phyloP scores from a whole-genome alignment of 2,113 vertebrate genomes.

The Scytalopus superciliaris region DNA sequence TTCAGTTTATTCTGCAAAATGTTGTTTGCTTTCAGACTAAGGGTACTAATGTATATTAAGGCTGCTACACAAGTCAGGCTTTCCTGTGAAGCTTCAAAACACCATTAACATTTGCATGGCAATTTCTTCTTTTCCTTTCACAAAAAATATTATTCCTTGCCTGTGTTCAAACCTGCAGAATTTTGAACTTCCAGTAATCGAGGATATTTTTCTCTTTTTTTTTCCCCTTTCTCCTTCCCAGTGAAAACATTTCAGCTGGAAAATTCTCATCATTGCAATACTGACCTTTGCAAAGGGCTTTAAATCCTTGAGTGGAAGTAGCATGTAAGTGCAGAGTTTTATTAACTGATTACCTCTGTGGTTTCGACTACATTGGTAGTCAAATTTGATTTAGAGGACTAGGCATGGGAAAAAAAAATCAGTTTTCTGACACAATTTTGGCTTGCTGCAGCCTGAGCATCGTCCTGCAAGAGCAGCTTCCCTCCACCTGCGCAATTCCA shows the following conservation, averaged over 20 bases:
- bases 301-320: conserved; percentile 55
- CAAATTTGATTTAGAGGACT: conserved; percentile 44
- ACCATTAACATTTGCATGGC: conserved; percentile 46
- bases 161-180: background rate
- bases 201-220: background rate
- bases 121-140: background rate
- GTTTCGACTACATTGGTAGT: background rate
- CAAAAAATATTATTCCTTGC: background rate
- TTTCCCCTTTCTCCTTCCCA: background rate
- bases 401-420: background rate
- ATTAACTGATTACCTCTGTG: conserved; percentile 61
- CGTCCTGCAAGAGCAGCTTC: background rate
- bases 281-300: conserved; percentile 65
- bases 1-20: conserved; percentile 45
- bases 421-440: background rate
- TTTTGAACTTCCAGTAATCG: conserved; percentile 11
- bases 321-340: conserved; percentile 45
- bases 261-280: conserved; percentile 50
- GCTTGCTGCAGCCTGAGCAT: background rate
- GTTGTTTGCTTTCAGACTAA: conserved; percentile 40
- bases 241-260: conserved; percentile 58
- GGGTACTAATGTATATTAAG: conserved; percentile 9
- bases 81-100: conserved; percentile 41
- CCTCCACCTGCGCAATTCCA: background rate
- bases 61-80: conserved; percentile 10